Percentiles rank a stretch among this genome's conserved stretches.
Evolutionary conservation across 2,797 vertebrate genomes (phyloP).

Genomic region (Tenualosa ilisha): DNA sequence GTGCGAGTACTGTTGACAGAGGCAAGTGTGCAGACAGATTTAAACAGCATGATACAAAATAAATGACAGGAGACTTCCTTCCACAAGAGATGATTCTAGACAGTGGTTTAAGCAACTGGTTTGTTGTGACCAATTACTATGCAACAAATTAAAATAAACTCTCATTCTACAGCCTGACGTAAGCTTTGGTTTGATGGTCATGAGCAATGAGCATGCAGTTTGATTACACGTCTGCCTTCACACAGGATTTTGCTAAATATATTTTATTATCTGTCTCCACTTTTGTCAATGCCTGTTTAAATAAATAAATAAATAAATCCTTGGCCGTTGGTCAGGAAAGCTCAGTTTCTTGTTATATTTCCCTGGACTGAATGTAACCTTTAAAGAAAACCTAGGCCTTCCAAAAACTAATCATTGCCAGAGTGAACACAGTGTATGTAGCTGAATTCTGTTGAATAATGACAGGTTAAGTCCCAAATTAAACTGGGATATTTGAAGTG

Average conservation of each 20-base stretch:
- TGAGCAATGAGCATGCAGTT: background rate
- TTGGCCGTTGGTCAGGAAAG: background rate
- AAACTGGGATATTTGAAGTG: background rate
- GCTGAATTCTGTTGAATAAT: background rate
- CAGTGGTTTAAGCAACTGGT: background rate
- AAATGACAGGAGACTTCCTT: background rate
- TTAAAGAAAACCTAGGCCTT: background rate
- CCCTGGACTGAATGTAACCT: background rate
- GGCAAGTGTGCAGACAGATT: background rate
- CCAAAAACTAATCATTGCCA: background rate
- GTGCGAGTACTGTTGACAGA: background rate
- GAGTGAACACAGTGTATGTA: background rate
- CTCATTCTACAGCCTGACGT: background rate
- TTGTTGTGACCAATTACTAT: constrained; percentile 17
- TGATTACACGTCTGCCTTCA: background rate
- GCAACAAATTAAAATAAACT: background rate
- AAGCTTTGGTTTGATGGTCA: constrained; percentile 2
- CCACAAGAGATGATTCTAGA: background rate
- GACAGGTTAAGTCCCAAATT: background rate
- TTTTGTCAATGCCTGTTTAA: background rate
- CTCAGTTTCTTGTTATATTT: background rate
- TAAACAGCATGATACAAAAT: background rate
- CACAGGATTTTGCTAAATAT: background rate
- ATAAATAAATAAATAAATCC: background rate
- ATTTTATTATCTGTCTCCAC: background rate